phyloP scores from a whole-genome alignment of 2,888 invertebrate species.

The Hydraecia micacea region DNA sequence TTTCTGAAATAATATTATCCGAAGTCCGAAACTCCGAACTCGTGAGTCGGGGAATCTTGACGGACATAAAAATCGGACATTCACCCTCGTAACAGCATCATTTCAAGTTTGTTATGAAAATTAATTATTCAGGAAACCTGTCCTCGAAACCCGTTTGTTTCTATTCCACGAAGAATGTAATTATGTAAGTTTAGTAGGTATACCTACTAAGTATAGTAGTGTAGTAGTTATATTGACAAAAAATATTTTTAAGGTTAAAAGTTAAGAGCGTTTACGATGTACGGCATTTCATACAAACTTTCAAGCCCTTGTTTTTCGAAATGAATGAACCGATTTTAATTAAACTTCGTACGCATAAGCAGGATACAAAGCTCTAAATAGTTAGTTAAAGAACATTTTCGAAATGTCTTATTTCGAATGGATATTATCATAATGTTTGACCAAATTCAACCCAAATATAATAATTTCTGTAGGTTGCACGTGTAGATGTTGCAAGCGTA shows the following conservation, averaged over 20 bases:
- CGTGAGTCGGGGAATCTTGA: slow-evolving; percentile 3
- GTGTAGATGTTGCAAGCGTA: slow-evolving; percentile 15
- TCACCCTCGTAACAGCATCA: slow-evolving; percentile 64
- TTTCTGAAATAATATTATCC: slow-evolving; percentile 41
- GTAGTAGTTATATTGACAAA: too few species aligned
- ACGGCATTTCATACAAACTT: too few species aligned
- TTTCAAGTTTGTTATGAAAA: slow-evolving; percentile 46
- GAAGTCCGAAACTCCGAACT: not conserved
- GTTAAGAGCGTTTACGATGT: too few species aligned
- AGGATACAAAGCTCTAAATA: too few species aligned
- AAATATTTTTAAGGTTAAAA: not conserved
- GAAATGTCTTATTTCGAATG: too few species aligned
- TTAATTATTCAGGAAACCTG: slow-evolving; percentile 57
- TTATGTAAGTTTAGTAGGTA: slow-evolving; percentile 8
- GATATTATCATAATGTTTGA: too few species aligned
- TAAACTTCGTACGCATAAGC: too few species aligned
- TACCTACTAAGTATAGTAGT: not conserved
- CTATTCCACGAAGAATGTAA: slow-evolving; percentile 20
- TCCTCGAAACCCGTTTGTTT: slow-evolving; percentile 42
- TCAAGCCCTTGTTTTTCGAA: too few species aligned
- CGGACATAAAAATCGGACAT: slow-evolving; percentile 67
- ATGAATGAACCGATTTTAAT: too few species aligned
- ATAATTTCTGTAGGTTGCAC: slow-evolving; percentile 7
- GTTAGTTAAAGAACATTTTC: too few species aligned
- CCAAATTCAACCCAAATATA: not conserved